Evolutionary conservation across 2,797 vertebrate species (phyloP), one percentile per base, ranked within the genome.

Genomic region (Emys orbicularis): DNA sequence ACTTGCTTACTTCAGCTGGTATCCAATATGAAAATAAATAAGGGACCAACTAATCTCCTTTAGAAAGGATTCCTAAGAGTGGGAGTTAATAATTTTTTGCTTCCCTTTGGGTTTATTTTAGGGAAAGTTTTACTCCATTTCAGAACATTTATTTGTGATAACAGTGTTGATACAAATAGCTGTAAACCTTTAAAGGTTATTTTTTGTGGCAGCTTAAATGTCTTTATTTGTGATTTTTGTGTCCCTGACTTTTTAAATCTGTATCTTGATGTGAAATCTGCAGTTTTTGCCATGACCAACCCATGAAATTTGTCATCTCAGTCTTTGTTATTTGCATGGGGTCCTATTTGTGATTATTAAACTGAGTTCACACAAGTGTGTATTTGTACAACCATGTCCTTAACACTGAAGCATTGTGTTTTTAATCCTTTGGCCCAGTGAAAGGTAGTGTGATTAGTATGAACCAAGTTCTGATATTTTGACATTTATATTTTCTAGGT

Each of bases 221-320:
- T 95, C 97, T 97, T 95, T 97, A 96, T 97, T 98, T 97, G 90
- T 92, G 87, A 92, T 90, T 83, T 95, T 92, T 95, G 47, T 93
- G 81, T 91, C 81, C 87, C 76, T 95, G 83, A 97, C 91, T 92
- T 97, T 97, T 97, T 72, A 41, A 97, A 95, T 94, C 88, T 95
- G 83, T 95, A 88, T 94, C 95, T 91, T 89, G 90, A 97, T 98
- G 97, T 98, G 97, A 98, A 98, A 98, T 98, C 95, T 97, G 80
- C 74, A 92, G 84, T 97, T 97, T 97, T 97, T 97, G 91, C 97
- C 96, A 96, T 97, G 97, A 97, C 97, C 56, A 94, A 96, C 52
- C 92, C 97, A 97, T 98, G 96, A 97, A 98, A 98, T 98, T 95
- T 96, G 91, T 97, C 86, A 92, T 97, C 96, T 84, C 84, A 93